phyloP scores from a whole-genome alignment of 1,140 invertebrate species.

The Leptopilina clavipes region DNA sequence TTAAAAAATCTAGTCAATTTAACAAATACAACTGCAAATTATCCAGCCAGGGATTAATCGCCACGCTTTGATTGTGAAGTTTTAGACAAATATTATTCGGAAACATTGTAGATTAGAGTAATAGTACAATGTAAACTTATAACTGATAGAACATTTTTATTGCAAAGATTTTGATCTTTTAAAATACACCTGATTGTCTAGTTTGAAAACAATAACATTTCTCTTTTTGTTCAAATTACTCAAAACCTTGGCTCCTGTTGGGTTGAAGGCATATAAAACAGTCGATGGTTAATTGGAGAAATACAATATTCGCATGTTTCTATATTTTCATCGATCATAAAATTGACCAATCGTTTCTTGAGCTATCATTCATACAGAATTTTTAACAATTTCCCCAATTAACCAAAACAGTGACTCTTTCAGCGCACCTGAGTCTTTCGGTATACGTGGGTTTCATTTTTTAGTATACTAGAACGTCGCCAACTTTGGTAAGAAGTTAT shows the following conservation, averaged over 20 bases:
- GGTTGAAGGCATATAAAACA: conserved; percentile 57
- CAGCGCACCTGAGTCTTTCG: conserved; percentile 73
- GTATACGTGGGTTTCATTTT: conserved; percentile 71
- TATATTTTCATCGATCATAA: conserved; percentile 41
- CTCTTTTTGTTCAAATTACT: background rate
- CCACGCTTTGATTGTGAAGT: background rate
- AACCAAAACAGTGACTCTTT: conserved; percentile 62
- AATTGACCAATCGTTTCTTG: background rate
- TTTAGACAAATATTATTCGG: background rate
- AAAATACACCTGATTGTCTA: conserved; percentile 19
- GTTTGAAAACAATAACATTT: conserved; percentile 26
- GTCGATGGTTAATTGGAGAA: conserved; percentile 53
- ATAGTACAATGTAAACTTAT: background rate
- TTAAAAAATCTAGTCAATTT: conserved; percentile 64
- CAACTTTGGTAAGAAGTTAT: conserved; percentile 36
- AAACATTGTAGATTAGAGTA: background rate
- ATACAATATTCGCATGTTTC: conserved; percentile 40
- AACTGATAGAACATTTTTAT: background rate
- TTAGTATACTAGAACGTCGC: conserved; percentile 71
- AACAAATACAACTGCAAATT: conserved; percentile 63
- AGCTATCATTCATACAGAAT: background rate
- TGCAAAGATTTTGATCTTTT: background rate
- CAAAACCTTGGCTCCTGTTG: conserved; percentile 48
- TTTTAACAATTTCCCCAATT: conserved; percentile 54
- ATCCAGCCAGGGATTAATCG: conserved; percentile 14